Evolutionary conservation across 2,888 invertebrate genomes (phyloP).

Genomic region (Pteria penguin): DNA sequence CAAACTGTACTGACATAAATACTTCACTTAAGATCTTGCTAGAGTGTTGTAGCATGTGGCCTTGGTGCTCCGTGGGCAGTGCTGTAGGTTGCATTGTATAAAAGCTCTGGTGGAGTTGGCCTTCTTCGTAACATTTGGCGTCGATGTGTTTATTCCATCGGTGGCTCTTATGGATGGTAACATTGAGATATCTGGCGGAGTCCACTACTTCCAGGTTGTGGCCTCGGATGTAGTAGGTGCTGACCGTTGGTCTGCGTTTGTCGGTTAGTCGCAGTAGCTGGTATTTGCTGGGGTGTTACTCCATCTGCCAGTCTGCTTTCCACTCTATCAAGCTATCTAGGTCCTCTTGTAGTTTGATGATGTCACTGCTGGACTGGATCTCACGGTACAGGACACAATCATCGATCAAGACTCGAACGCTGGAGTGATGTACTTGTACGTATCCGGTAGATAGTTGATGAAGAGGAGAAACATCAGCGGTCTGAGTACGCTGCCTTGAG

Average conservation of each 20-base stretch:
- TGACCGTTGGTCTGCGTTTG: too few species aligned
- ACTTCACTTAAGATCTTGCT: constrained; percentile 1
- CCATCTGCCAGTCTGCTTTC: background rate
- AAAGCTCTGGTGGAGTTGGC: background rate
- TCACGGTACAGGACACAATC: background rate
- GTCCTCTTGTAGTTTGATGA: background rate
- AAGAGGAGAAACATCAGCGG: background rate
- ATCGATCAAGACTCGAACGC: background rate
- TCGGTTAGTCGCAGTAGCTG: background rate
- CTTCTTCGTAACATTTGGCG: background rate
- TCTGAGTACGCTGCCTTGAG: background rate
- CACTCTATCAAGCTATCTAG: background rate
- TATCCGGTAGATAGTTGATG: background rate
- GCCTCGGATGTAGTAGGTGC: background rate
- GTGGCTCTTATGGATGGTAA: too few species aligned
- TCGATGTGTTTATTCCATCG: background rate
- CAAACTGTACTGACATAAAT: background rate
- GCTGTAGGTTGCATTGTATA: background rate
- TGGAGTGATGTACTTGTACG: background rate
- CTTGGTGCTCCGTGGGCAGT: background rate
- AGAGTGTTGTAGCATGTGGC: constrained; percentile 12
- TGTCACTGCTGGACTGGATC: background rate
- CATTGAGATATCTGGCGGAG: background rate
- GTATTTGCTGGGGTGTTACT: background rate
- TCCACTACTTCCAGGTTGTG: background rate